Percentiles rank a stretch among this genome's conserved stretches.
These are phyloP conservation scores for Periphyllus acericola DNA, from an alignment of 2,888 invertebrate genomes.

Conservation along the genomic window DNA sequence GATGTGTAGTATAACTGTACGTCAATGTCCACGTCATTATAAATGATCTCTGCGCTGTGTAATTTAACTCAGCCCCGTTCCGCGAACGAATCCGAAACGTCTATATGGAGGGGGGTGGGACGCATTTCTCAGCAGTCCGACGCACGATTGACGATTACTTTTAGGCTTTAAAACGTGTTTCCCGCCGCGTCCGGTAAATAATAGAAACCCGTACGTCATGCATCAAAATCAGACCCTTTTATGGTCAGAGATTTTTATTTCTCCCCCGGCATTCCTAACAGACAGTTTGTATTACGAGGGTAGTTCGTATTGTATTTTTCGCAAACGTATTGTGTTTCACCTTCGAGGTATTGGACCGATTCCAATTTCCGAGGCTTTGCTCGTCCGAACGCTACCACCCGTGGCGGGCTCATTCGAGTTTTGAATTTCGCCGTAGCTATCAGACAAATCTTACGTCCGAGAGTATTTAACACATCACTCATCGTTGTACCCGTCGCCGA, in stretches of 20 bases:
- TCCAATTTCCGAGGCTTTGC: background rate
- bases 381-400: background rate
- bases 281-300: conserved; percentile 8
- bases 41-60: too few species aligned
- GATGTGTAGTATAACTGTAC: too few species aligned
- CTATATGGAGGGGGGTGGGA: background rate
- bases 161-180: background rate
- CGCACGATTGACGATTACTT: conserved; percentile 5
- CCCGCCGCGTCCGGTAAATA: background rate
- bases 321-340: conserved; percentile 10
- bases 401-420: background rate
- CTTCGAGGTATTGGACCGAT: conserved; percentile 10
- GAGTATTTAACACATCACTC: too few species aligned
- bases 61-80: too few species aligned
- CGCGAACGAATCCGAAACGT: background rate
- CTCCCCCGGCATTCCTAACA: background rate
- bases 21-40: too few species aligned
- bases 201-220: conserved; percentile 3
- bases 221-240: conserved; percentile 15
- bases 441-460: too few species aligned
- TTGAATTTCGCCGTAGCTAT: background rate
- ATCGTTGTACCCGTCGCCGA: too few species aligned
- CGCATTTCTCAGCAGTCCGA: too few species aligned
- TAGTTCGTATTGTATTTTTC: conserved; percentile 1
- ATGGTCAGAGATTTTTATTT: background rate